A percentile compares a stretch with the other conserved stretches of the same genome.
Evolutionary conservation across 2,888 invertebrate genomes (phyloP).

Genomic region (Lordiphosa andalusiaca): DNA sequence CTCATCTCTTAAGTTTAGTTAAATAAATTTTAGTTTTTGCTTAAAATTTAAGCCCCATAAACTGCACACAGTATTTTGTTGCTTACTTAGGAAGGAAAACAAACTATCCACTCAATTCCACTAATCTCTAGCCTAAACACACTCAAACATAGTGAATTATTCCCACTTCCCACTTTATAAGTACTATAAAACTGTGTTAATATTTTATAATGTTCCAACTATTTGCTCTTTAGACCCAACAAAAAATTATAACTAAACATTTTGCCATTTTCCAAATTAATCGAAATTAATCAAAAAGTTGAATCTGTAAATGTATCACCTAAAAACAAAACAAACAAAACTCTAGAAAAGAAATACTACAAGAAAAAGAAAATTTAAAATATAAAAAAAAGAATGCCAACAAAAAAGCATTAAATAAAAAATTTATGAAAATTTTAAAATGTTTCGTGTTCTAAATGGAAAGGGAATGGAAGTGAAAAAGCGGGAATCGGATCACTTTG

Average conservation of each 20-base stretch:
- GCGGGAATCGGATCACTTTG: too few species aligned
- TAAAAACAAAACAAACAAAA: too few species aligned
- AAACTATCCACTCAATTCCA: slow-evolving; percentile 10
- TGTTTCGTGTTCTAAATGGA: too few species aligned
- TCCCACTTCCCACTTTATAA: slow-evolving; percentile 43
- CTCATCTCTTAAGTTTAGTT: slow-evolving; percentile 51
- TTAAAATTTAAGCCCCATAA: slow-evolving; percentile 65
- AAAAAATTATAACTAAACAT: slow-evolving; percentile 26
- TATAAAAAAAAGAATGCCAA: slow-evolving; percentile 11
- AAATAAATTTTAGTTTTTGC: slow-evolving; percentile 56
- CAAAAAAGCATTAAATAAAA: too few species aligned
- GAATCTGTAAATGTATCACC: slow-evolving; percentile 23
- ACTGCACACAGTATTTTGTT: slow-evolving; percentile 78
- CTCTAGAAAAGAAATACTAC: too few species aligned
- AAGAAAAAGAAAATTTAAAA: slow-evolving; percentile 35
- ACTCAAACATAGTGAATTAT: slow-evolving; percentile 25
- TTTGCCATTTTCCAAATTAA: slow-evolving; percentile 57
- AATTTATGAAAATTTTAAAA: too few species aligned
- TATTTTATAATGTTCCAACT: slow-evolving; percentile 54
- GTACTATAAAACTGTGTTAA: slow-evolving; percentile 63
- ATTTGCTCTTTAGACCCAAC: slow-evolving; percentile 28
- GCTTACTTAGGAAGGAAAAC: slow-evolving; percentile 55
- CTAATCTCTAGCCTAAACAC: not conserved
- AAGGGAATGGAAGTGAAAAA: too few species aligned
- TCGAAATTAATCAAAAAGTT: slow-evolving; percentile 32